Conservation (phyloP, 2,888 invertebrate species). For the Ceramica pisi region DNA sequence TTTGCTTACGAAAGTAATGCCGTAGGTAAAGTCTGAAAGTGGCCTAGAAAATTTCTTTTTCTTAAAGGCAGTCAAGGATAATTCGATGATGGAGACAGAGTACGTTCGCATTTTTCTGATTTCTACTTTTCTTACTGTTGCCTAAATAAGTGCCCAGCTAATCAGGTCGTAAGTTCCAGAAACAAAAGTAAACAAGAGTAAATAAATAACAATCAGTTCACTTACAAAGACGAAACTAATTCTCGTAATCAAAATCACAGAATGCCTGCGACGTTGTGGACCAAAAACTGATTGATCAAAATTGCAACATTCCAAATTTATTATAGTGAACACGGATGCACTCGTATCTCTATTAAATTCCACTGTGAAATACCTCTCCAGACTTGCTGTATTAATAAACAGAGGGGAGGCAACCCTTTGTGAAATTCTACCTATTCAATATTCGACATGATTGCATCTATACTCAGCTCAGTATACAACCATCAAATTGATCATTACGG, state of each 20-base stretch:
- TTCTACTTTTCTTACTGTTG: background rate
- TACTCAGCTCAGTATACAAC: conserved; percentile 8
- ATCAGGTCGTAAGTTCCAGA: background rate
- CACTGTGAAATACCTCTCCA: conserved; percentile 35
- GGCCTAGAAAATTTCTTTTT: too few relatives aligned
- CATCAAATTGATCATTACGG: conserved; percentile 60
- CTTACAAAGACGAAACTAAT: background rate
- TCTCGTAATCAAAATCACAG: background rate
- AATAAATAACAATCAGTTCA: background rate
- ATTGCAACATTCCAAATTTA: conserved; percentile 28
- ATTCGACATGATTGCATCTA: conserved; percentile 54
- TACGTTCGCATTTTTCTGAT: background rate
- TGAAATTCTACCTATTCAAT: conserved; percentile 59
- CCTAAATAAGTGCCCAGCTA: background rate
- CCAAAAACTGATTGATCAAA: background rate
- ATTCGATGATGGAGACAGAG: background rate
- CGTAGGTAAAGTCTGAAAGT: background rate
- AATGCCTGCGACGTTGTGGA: background rate
- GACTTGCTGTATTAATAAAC: conserved; percentile 60
- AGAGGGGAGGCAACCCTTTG: conserved; percentile 55
- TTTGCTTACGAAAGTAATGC: too few relatives aligned
- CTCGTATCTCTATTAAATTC: conserved; percentile 34
- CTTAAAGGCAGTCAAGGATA: background rate
- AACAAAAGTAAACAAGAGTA: too few relatives aligned
- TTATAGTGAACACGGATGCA: conserved; percentile 7